phyloP scores from a whole-genome alignment of 1,140 invertebrate species.

The Liolophura sinensis region DNA sequence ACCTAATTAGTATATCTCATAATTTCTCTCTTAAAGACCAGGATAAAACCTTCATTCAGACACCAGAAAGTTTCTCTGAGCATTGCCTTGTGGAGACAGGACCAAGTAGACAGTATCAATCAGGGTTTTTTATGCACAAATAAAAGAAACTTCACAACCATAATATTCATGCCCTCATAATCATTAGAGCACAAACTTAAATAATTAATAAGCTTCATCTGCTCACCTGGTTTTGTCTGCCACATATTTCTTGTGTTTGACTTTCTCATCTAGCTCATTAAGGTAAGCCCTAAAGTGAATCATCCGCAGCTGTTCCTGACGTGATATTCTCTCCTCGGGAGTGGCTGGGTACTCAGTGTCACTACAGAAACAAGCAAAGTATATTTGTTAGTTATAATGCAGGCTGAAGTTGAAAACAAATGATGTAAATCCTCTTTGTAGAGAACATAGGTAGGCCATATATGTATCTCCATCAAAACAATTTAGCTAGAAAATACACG shows the following conservation, averaged over 20 bases:
- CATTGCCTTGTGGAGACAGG: too few species aligned
- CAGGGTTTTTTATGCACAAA: constrained; percentile 1
- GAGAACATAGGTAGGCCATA: background rate
- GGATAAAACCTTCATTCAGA: too few species aligned
- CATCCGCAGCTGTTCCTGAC: constrained; percentile 54
- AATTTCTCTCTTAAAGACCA: too few species aligned
- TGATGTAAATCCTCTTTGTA: background rate
- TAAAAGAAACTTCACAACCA: background rate
- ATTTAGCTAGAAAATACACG: background rate
- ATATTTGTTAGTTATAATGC: background rate
- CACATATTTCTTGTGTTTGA: constrained; percentile 47
- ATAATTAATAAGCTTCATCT: background rate
- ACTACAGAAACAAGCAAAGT: constrained; percentile 6
- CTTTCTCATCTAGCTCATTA: constrained; percentile 50
- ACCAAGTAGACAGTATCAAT: too few species aligned
- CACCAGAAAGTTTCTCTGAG: too few species aligned
- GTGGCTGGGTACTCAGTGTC: constrained; percentile 26
- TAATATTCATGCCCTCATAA: background rate
- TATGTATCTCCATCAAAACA: background rate
- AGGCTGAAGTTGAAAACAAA: background rate
- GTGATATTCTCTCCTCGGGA: constrained; percentile 38
- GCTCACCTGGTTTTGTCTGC: constrained; percentile 49
- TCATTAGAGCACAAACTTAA: background rate
- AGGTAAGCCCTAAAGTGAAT: constrained; percentile 52
- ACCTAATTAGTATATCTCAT: too few species aligned